Base-by-base conservation (phyloP, 2,888 invertebrate species). In the Drosophila anceps region DNA sequence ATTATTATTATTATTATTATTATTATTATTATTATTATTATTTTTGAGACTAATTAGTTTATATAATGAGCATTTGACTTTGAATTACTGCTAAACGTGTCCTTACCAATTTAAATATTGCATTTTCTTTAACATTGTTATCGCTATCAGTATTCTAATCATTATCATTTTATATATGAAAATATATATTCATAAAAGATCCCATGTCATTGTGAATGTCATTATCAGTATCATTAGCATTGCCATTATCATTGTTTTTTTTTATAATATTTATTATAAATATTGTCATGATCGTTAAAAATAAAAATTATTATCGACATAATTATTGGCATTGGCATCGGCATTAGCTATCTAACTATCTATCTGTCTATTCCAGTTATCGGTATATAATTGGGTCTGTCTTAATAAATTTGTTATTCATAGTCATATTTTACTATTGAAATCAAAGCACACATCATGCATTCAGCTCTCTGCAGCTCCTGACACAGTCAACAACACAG, bases 401-500 rank as follows among this genome's bases (percentile, higher is more conserved):
- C 9, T 33, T 12, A 7, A 1, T 6, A 4, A 4, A 29, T 44
- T 44, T 6, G 4, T 27, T 20, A 35, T 15, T 10, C 5, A 4
- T 10, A 12, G 27, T 12, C 54, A 35, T 10, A 15, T 24, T 35
- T 35, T 35, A 10, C 10, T 35, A 24, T 35, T 15, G 18, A 50
- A 37, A 27, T 46, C 18, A 15, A 39, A 29, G 2, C 29, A 39
- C 29, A 39, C 27, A 6, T 61, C 43, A 44, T 29, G 37, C n/a
- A 37, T 9, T 6, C 44, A 53, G 35, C 66, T 31, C 66, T 33
- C 15, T 4, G 12, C 15, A 24, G 20, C 24, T 53, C 20, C 44
- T 41, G 33, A 41, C 43, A 4, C 1, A 37, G 10, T 20, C 31
- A 57, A 20, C 18, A 18, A 29, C 27, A 15, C 27, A 46, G 9